Conservation (phyloP, 1,140 invertebrate species). For the Manduca sexta region DNA sequence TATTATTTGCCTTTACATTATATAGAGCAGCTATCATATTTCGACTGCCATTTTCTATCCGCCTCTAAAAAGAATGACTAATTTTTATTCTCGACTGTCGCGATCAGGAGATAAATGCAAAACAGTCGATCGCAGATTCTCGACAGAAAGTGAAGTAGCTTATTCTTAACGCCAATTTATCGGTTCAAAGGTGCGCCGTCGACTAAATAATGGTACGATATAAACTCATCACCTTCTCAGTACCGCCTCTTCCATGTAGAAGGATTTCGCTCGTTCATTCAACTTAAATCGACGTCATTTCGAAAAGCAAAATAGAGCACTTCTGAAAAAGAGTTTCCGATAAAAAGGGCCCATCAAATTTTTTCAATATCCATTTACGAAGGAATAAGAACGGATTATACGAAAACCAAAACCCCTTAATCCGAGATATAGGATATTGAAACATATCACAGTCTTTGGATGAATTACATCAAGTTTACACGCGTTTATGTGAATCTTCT, state of each 20-base stretch:
- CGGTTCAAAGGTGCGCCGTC: constrained; percentile 50
- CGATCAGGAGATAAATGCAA: not conserved
- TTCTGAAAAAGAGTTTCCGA: constrained; percentile 58
- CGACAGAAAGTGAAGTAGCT: constrained; percentile 27
- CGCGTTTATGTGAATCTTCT: not conserved
- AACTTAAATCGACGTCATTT: constrained; percentile 64
- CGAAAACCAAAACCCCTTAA: constrained; percentile 47
- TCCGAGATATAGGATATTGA: constrained; percentile 48
- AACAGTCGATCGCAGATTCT: constrained; percentile 8
- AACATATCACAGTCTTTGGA: constrained; percentile 32
- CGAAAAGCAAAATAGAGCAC: constrained; percentile 61
- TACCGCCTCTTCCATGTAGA: constrained; percentile 64
- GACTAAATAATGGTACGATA: constrained; percentile 50
- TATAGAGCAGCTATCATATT: too few relatives aligned
- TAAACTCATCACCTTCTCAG: constrained; percentile 62
- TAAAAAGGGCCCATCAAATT: constrained; percentile 54
- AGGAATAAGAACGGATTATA: constrained; percentile 56
- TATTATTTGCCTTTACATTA: too few relatives aligned
- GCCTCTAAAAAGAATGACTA: too few relatives aligned
- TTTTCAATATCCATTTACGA: constrained; percentile 59
- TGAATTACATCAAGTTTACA: constrained; percentile 25
- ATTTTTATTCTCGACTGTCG: too few relatives aligned
- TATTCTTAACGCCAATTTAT: constrained; percentile 45
- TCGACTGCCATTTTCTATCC: too few relatives aligned
- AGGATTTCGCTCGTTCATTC: constrained; percentile 66